Evolutionary conservation across 2,797 vertebrate genomes (phyloP), one percentile per base, ranked within the genome.

Genomic region (Eupleurogrammus muticus): DNA sequence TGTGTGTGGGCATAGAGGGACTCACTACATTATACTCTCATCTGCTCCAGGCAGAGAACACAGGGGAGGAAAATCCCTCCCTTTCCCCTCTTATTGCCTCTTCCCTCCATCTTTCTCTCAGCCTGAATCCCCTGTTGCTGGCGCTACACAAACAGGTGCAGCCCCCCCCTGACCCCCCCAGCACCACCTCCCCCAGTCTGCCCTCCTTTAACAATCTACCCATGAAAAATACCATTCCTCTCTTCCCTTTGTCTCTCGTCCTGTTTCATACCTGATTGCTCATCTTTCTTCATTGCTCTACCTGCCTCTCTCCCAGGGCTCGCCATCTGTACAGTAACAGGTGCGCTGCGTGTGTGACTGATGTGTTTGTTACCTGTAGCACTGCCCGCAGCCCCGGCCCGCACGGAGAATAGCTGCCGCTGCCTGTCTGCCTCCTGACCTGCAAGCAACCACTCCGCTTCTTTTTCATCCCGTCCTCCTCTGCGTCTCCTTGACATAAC

Each of bases 311-410:
- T 87, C 87, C 58, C 81, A 69, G 83, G 75, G 77, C 73, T 71
- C 62, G 73, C 93, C 93, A 93, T 93, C 92, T 92, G 92, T 87
- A 87, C 85, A 61, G 88, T 89, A 92, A 90, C 90, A 91, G 88
- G 91, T 91, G 90, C 55, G 72, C 84, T 70, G 85, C 73, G 78
- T 72, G 48, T 76, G 82, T 90, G 88, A 91, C 82, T 71, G 82
- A 87, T 85, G 84, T 78, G 80, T 86, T 90, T 79, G 87, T 90
- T 91, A 93, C 93, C 92, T 93, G 86, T 85, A 89, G 92, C 85
- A 53, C 68, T 66, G 86, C 90, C 91, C 71, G 84, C 76, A 89
- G 90, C 85, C 86, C 79, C 72, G 36, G 51, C 40, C 78, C 67
- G 86, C 79, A 3, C 42, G 21, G 79, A 83, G 83, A 82, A 57